Base-by-base conservation (phyloP, 2,797 vertebrate genomes). In the Lates japonicus region DNA sequence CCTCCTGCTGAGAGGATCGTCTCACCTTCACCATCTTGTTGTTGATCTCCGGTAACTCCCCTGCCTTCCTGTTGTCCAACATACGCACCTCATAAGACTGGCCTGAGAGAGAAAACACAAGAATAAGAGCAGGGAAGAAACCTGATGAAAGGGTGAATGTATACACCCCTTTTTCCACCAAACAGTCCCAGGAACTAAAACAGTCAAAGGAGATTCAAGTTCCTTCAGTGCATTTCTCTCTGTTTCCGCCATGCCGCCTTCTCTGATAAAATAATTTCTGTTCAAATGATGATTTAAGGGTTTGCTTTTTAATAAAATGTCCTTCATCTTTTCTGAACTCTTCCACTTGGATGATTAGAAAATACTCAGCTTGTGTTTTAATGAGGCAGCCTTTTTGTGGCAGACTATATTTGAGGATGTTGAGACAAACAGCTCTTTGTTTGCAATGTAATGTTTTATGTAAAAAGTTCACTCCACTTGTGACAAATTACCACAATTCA, bases 71-170 rank as follows among this genome's bases (percentile, higher is more conserved):
- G 95, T 99, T 99, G 95, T 99, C 98, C 84, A 99, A 95, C 96
- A 99, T 95, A 77, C 98, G 96, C 88, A 99, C 96, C 95, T 99
- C 98, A 1, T 99, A 99, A 93, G 98, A 99, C 94, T 99, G 98
- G 94, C 98, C 98, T 99, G 90, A 80, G 68, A 61, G 37, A 68
- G 42, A 51, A 70, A 41, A 12, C 29, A 80, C 17, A 51, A 71
- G 20, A 25, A 13, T 5, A 55, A 41, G 33, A 12, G 11, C 13
- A 19, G 39, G 39, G 54, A 37, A 67, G 10, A 66, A 31, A 60
- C 14, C 14, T 1, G n/a, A 35, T n/a, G 33, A 33, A 44, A 35
- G 20, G 13, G 12, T 22, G 0, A 49, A 35, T 22, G 10, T n/a
- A 22, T 9, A 52, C 12, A 22, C 13, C 39, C 2, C 39, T 41